Percentiles rank a stretch among this genome's conserved stretches.
Evolutionary conservation across 2,797 vertebrate genomes (phyloP).

Genomic region (Trachops cirrhosus): DNA sequence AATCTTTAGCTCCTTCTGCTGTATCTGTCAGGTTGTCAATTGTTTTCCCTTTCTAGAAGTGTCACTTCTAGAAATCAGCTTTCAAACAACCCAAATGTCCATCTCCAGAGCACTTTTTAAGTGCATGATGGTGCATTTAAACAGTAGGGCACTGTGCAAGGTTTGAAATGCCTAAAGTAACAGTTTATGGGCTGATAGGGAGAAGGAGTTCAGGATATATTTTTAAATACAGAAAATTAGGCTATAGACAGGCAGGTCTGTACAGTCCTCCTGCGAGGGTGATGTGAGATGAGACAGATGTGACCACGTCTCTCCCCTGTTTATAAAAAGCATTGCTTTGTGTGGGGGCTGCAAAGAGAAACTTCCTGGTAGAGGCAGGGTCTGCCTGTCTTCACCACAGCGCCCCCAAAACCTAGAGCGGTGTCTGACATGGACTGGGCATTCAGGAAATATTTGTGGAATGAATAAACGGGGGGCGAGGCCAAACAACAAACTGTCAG

Average conservation of each 20-base stretch:
- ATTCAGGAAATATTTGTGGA: neutral
- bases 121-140: rapidly evolving
- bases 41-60: neutral
- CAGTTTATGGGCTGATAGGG: neutral
- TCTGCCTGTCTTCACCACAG: neutral
- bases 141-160: neutral
- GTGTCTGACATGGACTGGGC: neutral
- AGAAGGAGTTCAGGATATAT: neutral
- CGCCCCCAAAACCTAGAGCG: too few relatives aligned
- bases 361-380: neutral
- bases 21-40: neutral
- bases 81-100: neutral
- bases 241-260: neutral
- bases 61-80: neutral
- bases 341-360: neutral
- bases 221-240: neutral
- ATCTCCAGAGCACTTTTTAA: neutral
- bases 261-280: neutral
- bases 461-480: too few relatives aligned
- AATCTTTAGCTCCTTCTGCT: neutral
- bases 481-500: neutral
- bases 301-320: neutral
- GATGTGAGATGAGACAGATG: neutral
- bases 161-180: neutral
- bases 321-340: neutral